Base-by-base conservation (phyloP, 2,113 vertebrate genomes). In the Osmerus mordax region DNA sequence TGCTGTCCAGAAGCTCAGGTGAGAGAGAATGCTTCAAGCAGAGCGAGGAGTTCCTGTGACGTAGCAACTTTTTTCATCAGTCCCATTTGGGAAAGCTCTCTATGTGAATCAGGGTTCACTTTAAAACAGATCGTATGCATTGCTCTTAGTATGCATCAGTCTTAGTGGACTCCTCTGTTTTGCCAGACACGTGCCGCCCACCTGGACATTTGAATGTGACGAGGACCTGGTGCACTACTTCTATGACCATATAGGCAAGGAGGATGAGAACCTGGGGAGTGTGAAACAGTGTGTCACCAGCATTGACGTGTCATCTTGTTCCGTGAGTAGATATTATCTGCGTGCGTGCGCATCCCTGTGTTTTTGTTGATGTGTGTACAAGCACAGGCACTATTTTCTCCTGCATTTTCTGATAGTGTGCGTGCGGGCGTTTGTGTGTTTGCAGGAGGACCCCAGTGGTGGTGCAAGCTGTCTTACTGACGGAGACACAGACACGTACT, bases 271-370 rank as follows among this genome's bases (percentile, higher is more conserved):
- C 86, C 91, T 99, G 84, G 97, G 97, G 23, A 98, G 94, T 0
- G 94, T 98, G 79, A 98, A 97, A 86, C 97, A 99, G 86, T 96
- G 95, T 0, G 97, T 99, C 89, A 97, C 96, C 83, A 98, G 94
- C 88, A 97, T 99, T 0, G 96, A 97, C 13, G 96, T 98, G 58
- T 99, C 97, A 0, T 97, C 97, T 25, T 96, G 92, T 79, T 95
- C 95, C 62, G 96, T 97, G 80, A 88, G 87, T 71, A n/a, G 18
- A 36, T 3, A 12, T 25, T 13, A 52, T 23, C 18, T 23, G 16
- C 18, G 21, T 19, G 28, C 16, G 14, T 60, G 25, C 3, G 25
- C 25, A 28, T 28, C 25, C 25, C 2, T 28, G 25, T 28, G 25
- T 28, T 1, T 28, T 28, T 28, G 25, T 28, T 60, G 3, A 15